Evolutionary conservation across 2,797 vertebrate genomes (phyloP), one percentile per base, ranked within the genome.

Genomic region (Hephaestus fuliginosus): DNA sequence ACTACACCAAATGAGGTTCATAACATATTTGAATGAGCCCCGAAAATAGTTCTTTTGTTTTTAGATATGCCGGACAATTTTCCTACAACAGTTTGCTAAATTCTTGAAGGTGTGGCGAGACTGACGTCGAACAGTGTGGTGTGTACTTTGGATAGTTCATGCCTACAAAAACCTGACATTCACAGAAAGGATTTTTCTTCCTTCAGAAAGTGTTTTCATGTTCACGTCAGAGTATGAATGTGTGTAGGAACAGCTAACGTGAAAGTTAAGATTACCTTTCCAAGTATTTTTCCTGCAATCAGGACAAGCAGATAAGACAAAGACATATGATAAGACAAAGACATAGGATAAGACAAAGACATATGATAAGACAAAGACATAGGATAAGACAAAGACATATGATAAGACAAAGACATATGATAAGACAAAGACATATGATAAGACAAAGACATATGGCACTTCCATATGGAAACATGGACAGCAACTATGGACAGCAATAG

Each of bases 401-500:
- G 39, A 48, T 25, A 14, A 75, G 61, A 70, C 61, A 17, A 55
- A 72, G 44, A 82, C 83, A 78, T 84, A 64, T 57, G 74, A 33
- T 33, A 33, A 33, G 30, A 33, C 30, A 33, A 33, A 33, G 30
- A 33, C 30, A 33, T 33, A 33, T 25, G 25, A 25, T 25, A 25
- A 25, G 25, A 25, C 25, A 25, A 25, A 72, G 44, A 82, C 83
- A 78, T 84, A 64, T 57, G 74, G 75, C 44, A 4, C 1, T 1
- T 60, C 74, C 79, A 78, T 86, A 84, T 81, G 81, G 86, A 73
- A 44, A 66, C 18, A 48, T 33, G 30, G 30, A 33, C 30, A 33
- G 30, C 30, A 33, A 33, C 20, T 48, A 55, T 58, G 43, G 74
- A 62, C 39, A 28, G 68, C 46, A 49, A 46, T 17, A 60, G 51